Conservation (phyloP, 2,113 vertebrate genomes). For the Elgaria multicarinata region DNA sequence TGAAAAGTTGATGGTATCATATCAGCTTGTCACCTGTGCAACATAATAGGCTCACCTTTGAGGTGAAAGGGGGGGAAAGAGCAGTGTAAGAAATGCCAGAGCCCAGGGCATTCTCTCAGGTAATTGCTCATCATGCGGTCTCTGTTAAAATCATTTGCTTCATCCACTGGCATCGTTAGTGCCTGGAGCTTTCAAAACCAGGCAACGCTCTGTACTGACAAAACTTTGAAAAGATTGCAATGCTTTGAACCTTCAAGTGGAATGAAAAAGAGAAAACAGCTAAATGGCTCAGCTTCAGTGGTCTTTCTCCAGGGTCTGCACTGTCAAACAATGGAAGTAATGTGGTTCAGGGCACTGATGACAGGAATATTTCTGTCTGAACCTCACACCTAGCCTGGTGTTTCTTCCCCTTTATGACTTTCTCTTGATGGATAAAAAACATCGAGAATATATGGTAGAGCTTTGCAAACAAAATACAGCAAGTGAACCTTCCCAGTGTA, state of each 20-base stretch:
- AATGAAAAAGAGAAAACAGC: slow-evolving; percentile 19
- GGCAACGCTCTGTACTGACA: neutral
- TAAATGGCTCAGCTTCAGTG: neutral
- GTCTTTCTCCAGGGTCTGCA: slow-evolving; percentile 2
- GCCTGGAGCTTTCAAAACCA: neutral
- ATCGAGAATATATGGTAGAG: neutral
- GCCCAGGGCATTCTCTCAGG: neutral
- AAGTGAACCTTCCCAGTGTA: neutral
- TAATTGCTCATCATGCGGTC: neutral
- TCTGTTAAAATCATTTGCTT: slow-evolving; percentile 30
- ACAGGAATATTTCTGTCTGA: neutral
- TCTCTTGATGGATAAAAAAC: neutral
- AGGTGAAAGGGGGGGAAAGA: neutral
- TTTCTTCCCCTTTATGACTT: neutral
- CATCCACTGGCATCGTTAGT: slow-evolving; percentile 3
- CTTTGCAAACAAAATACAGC: neutral
- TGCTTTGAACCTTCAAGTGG: slow-evolving; percentile 8
- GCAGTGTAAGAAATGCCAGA: neutral
- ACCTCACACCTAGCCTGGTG: neutral
- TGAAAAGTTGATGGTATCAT: neutral
- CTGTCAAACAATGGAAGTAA: slow-evolving; percentile 1
- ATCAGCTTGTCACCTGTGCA: neutral
- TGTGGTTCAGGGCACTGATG: neutral
- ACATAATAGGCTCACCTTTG: neutral
- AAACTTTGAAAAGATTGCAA: neutral